These are phyloP conservation scores for Brachirus orientalis DNA, from an alignment of 2,113 vertebrate species.

Conservation along the genomic window DNA sequence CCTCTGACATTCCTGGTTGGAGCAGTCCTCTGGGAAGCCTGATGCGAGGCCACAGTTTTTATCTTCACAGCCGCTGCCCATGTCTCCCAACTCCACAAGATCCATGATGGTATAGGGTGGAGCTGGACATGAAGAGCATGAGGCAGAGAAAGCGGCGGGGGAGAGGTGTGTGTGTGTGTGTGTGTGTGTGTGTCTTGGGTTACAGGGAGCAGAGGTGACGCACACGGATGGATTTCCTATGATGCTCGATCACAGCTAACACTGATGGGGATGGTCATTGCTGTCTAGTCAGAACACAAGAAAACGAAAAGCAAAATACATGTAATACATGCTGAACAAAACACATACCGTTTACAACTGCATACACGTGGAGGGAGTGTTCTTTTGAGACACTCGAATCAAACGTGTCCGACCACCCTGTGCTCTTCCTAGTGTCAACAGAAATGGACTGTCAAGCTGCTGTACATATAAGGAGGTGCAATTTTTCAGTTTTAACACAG, in stretches of 20 bases:
- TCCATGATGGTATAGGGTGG: conserved; percentile 40
- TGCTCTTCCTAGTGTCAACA: too few relatives aligned
- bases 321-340: too few relatives aligned
- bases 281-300: neutral
- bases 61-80: conserved; percentile 51
- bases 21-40: conserved; percentile 39
- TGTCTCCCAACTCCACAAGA: conserved; percentile 23
- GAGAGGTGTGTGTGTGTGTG: conserved; percentile 33
- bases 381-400: too few relatives aligned
- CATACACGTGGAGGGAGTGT: too few relatives aligned
- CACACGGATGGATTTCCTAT: conserved; percentile 70
- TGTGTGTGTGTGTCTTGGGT: conserved; percentile 39
- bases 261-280: neutral
- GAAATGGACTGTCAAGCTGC: too few relatives aligned
- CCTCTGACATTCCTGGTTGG: conserved; percentile 39
- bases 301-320: neutral
- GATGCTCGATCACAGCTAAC: conserved; percentile 27
- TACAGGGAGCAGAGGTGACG: conserved; percentile 54
- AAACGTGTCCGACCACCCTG: too few relatives aligned
- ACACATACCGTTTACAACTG: too few relatives aligned
- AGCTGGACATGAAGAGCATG: neutral
- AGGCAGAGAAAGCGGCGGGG: conserved; percentile 3
- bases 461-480: too few relatives aligned
- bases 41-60: conserved; percentile 39
- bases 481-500: too few relatives aligned